Percentiles rank a stretch among this genome's conserved stretches.
These are phyloP conservation scores for Leptinotarsa juncta DNA, from an alignment of 2,888 invertebrate genomes.

Conservation along the genomic window DNA sequence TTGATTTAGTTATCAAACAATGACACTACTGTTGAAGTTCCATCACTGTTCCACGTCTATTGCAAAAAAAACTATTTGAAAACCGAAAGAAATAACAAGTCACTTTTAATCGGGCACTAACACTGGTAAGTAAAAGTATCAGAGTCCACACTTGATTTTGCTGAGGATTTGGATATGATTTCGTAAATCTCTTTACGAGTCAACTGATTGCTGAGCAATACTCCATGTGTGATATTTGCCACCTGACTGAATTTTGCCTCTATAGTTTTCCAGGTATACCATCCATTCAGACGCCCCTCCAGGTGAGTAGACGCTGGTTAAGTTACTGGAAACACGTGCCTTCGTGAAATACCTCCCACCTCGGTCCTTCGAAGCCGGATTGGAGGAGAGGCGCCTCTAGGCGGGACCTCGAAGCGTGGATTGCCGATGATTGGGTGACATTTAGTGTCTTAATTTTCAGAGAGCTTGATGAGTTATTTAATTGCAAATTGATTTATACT, in stretches of 20 bases:
- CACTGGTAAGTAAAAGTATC: conserved; percentile 16
- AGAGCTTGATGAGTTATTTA: conserved; percentile 53
- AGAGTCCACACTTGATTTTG: conserved; percentile 20
- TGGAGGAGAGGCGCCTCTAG: conserved; percentile 37
- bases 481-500: conserved; percentile 51
- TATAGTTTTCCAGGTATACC: conserved; percentile 56
- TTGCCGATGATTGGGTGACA: conserved; percentile 45
- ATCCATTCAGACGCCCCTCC: conserved; percentile 51
- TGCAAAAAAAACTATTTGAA: neutral
- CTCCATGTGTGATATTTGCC: conserved; percentile 49
- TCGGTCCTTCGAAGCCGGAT: conserved; percentile 29
- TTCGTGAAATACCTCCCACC: conserved; percentile 32
- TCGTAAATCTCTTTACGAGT: conserved; percentile 25
- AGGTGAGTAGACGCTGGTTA: conserved; percentile 39
- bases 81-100: conserved; percentile 12
- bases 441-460: conserved; percentile 46
- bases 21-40: neutral
- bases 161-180: conserved; percentile 20
- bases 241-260: conserved; percentile 58
- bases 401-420: conserved; percentile 39
- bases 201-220: conserved; percentile 35
- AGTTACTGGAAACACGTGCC: conserved; percentile 55
- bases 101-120: conserved; percentile 9
- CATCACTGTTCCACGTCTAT: conserved; percentile 6
- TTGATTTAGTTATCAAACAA: neutral